These are phyloP conservation scores for Leguminivora glycinivorella DNA, from an alignment of 1,140 invertebrate genomes.

Conservation along the genomic window DNA sequence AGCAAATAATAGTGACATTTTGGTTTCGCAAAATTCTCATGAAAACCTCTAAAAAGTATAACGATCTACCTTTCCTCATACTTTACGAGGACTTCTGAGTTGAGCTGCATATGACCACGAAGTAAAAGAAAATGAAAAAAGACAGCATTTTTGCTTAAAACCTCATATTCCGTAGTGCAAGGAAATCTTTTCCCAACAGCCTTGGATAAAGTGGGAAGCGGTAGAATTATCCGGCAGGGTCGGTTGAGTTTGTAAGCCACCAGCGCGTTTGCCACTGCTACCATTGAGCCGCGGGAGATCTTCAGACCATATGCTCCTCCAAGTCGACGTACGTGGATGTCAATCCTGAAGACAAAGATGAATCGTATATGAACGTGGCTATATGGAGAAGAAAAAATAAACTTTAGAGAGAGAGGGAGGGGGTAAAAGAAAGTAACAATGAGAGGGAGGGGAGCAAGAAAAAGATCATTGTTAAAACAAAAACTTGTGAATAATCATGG, in stretches of 20 bases:
- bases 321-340: conserved; percentile 76
- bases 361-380: neutral
- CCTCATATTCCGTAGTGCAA: conserved; percentile 81
- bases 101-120: no score
- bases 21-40: no score
- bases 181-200: conserved; percentile 82
- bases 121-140: no score
- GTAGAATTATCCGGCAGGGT: conserved; percentile 66
- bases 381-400: no score
- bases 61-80: no score
- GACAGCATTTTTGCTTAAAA: conserved; percentile 36
- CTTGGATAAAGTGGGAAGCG: conserved; percentile 83
- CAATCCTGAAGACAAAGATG: conserved; percentile 76
- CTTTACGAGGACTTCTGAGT: no score
- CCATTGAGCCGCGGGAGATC: conserved; percentile 42
- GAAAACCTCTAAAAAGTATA: no score
- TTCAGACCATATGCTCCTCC: conserved; percentile 53
- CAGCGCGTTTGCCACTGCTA: conserved; percentile 47
- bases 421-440: no score
- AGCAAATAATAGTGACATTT: conserved; percentile 68
- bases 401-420: no score
- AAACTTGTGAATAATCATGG: no score
- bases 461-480: no score
- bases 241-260: conserved; percentile 45
- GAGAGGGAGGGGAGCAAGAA: no score